Conservation (phyloP, 2,888 invertebrate genomes). For the Lithophane semibrunnea region DNA sequence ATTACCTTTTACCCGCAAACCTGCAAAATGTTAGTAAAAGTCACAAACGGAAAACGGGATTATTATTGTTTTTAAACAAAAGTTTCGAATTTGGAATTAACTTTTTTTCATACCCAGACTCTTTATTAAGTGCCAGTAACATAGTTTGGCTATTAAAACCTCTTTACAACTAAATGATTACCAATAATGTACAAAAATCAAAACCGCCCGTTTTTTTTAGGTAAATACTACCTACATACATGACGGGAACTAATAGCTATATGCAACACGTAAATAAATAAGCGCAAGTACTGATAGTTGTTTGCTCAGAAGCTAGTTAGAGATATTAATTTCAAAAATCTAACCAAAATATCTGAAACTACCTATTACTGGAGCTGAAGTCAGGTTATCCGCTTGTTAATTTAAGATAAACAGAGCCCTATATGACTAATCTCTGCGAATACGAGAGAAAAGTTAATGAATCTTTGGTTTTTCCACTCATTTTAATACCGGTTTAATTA, state of each 20-base stretch:
- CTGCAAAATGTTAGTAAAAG: too few species aligned
- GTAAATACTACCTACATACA: conserved; percentile 4
- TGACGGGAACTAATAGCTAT: neutral
- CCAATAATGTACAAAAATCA: too few species aligned
- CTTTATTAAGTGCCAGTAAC: too few species aligned
- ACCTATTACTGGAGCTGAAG: too few species aligned
- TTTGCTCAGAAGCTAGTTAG: neutral
- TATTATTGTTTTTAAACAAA: too few species aligned
- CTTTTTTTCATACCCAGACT: too few species aligned
- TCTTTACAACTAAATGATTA: too few species aligned
- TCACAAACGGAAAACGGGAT: too few species aligned
- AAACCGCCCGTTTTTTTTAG: too few species aligned
- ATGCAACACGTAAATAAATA: neutral
- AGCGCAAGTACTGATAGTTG: neutral
- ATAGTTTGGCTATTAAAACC: too few species aligned
- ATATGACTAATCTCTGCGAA: neutral
- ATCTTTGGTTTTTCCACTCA: neutral
- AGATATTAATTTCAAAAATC: neutral
- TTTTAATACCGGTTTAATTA: neutral
- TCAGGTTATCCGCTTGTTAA: neutral
- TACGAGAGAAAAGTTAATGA: neutral
- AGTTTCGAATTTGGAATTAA: too few species aligned
- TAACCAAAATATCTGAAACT: neutral
- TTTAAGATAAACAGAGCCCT: neutral
- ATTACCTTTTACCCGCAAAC: too few species aligned